These are phyloP conservation scores for Lepeophtheirus salmonis DNA, from an alignment of 1,140 invertebrate genomes.

Conservation along the genomic window DNA sequence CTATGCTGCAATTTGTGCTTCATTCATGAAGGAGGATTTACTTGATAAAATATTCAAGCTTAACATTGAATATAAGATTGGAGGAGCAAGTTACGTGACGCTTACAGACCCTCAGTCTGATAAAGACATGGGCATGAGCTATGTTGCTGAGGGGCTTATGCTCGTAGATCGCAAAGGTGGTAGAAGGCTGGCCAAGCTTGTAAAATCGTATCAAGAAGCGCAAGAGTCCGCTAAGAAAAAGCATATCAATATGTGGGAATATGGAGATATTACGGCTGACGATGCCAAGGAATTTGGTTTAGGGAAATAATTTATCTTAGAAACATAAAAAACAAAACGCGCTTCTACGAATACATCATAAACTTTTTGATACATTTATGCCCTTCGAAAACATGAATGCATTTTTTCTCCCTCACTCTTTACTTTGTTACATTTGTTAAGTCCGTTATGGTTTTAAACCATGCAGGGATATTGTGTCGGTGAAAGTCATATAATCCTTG, in stretches of 20 bases:
- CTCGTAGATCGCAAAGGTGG: constrained; percentile 49
- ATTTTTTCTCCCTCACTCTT: too few relatives aligned
- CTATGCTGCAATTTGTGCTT: constrained; percentile 30
- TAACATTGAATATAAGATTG: constrained; percentile 47
- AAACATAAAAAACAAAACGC: not conserved
- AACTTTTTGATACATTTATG: not conserved
- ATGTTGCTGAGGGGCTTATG: constrained; percentile 67
- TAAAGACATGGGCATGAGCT: constrained; percentile 57
- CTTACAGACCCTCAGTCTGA: constrained; percentile 48
- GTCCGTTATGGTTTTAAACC: too few relatives aligned
- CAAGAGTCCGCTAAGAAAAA: constrained; percentile 64
- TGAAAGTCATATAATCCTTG: too few relatives aligned
- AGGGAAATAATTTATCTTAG: constrained; percentile 8
- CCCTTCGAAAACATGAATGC: too few relatives aligned
- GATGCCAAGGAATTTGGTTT: constrained; percentile 71
- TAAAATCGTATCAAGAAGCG: constrained; percentile 48
- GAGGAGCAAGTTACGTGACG: constrained; percentile 46
- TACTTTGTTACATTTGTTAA: not conserved
- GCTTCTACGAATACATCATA: not conserved
- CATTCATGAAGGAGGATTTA: constrained; percentile 28
- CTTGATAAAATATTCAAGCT: constrained; percentile 45
- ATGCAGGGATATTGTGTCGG: too few relatives aligned
- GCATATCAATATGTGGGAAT: constrained; percentile 76
- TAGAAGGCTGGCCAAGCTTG: constrained; percentile 26
- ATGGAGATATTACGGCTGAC: constrained; percentile 87